Evolutionary conservation across 2,888 invertebrate genomes (phyloP).

Genomic region (Pterobdella sp.): DNA sequence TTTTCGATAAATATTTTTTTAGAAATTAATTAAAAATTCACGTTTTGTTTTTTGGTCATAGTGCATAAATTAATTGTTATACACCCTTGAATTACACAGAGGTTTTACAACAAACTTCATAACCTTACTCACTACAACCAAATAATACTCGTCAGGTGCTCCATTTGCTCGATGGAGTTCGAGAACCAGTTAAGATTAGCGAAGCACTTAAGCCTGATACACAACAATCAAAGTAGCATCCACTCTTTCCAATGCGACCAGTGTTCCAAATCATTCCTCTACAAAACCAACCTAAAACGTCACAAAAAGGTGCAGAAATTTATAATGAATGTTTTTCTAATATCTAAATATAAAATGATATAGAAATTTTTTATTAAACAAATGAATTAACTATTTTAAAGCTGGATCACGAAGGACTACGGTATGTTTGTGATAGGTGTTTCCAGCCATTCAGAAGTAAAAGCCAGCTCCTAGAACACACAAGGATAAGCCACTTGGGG

Average conservation of each 20-base stretch:
- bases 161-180: conserved; percentile 28
- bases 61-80: no score
- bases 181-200: conserved; percentile 28
- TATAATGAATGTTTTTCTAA: not conserved
- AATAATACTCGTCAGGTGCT: conserved; percentile 19
- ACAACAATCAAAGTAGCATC: conserved; percentile 23
- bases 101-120: no score
- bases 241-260: conserved; percentile 28
- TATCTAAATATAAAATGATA: no score
- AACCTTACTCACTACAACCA: no score
- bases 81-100: no score
- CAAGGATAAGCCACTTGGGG: conserved; percentile 26
- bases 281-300: conserved; percentile 29
- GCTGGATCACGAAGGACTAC: conserved; percentile 30
- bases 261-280: conserved; percentile 28
- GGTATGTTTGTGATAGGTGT: conserved; percentile 24
- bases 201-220: conserved; percentile 28
- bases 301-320: conserved; percentile 27
- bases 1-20: no score
- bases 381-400: no score
- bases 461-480: conserved; percentile 23
- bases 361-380: no score
- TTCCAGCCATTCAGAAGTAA: conserved; percentile 18
- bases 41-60: no score
- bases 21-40: no score